Conservation (phyloP, 1,140 invertebrate genomes). For the Physella acuta region DNA sequence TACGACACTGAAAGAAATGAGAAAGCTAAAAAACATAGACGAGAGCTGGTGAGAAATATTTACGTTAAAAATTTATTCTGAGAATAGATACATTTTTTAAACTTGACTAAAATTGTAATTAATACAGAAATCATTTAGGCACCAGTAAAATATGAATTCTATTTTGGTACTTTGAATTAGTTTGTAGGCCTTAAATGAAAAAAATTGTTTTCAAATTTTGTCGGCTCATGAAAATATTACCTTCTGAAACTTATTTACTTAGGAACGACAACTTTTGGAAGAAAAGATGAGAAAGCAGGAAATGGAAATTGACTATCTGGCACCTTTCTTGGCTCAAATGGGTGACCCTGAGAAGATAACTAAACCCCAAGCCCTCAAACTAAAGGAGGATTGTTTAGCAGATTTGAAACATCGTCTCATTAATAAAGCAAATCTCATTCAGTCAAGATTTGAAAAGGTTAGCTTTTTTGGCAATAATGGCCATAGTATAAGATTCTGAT, state of each 20-base stretch:
- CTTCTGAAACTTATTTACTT: no score
- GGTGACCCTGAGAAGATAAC: conserved; percentile 55
- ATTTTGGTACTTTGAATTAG: no score
- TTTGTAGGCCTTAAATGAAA: no score
- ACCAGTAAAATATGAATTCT: neutral
- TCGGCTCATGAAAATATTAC: no score
- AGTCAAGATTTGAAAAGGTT: conserved; percentile 61
- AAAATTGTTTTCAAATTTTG: no score
- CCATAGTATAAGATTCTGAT: no score
- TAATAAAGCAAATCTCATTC: conserved; percentile 61
- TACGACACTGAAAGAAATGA: conserved; percentile 61
- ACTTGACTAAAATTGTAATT: neutral
- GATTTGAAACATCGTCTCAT: conserved; percentile 60
- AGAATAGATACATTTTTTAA: neutral
- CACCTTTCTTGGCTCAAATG: conserved; percentile 59
- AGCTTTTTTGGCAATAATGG: neutral
- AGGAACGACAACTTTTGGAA: conserved; percentile 55
- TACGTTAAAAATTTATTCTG: no score
- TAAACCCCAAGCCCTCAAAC: conserved; percentile 46
- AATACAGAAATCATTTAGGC: neutral
- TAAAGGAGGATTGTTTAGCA: conserved; percentile 57
- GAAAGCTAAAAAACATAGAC: conserved; percentile 58
- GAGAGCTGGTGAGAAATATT: conserved; percentile 59
- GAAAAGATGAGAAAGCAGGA: conserved; percentile 58
- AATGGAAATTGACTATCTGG: conserved; percentile 60